Evolutionary conservation across 2,888 invertebrate genomes (phyloP).

Genomic region (Erebia epiphron): DNA sequence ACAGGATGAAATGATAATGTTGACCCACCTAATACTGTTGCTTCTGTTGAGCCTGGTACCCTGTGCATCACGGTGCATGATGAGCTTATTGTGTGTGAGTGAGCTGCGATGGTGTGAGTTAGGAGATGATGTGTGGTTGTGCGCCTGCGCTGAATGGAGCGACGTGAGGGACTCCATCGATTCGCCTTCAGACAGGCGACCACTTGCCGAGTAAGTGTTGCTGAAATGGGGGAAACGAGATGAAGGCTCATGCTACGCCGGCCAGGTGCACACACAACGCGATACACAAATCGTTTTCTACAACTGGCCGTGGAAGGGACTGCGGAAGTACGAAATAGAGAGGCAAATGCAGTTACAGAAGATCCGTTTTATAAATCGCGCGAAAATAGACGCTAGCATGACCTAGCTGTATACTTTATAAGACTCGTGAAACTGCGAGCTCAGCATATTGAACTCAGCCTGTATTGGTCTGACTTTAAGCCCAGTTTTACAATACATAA

Average conservation of each 20-base stretch:
- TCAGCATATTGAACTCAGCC: too few relatives aligned
- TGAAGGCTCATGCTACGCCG: conserved; percentile 61
- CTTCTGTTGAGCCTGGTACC: conserved; percentile 90
- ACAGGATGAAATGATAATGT: conserved; percentile 14
- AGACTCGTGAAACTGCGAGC: too few relatives aligned
- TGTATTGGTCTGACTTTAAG: too few relatives aligned
- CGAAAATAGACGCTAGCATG: too few relatives aligned
- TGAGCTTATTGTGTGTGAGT: conserved; percentile 84
- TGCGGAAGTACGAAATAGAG: conserved; percentile 57
- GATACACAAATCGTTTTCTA: conserved; percentile 39
- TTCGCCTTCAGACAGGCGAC: conserved; percentile 94
- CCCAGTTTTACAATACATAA: too few relatives aligned
- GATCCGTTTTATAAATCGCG: too few relatives aligned
- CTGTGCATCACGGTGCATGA: conserved; percentile 84
- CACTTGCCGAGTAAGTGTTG: conserved; percentile 88
- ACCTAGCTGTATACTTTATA: too few relatives aligned
- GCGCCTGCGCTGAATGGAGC: conserved; percentile 89
- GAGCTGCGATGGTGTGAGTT: conserved; percentile 86
- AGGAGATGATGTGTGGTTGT: conserved; percentile 88
- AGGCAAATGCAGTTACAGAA: too few relatives aligned
- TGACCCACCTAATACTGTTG: conserved; percentile 94
- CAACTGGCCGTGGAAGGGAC: conserved; percentile 66
- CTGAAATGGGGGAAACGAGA: conserved; percentile 77
- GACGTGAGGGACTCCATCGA: conserved; percentile 92
- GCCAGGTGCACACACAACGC: conserved; percentile 51